Evolutionary conservation across 2,888 invertebrate genomes (phyloP).

Genomic region (Sepioteuthis lessoniana): DNA sequence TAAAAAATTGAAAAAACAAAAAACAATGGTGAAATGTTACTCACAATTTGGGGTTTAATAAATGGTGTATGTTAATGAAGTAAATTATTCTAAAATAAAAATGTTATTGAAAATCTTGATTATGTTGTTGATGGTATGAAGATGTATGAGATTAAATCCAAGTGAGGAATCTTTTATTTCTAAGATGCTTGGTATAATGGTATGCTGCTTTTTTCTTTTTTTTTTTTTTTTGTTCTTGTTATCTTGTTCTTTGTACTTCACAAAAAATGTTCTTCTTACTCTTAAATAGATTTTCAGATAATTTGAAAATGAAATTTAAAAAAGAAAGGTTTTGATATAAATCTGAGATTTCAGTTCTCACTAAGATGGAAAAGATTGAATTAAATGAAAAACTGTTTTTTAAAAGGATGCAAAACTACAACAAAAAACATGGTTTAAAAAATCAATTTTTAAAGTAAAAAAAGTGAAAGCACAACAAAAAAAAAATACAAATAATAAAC

Average conservation of each 20-base stretch:
- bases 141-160: background rate
- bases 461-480: background rate
- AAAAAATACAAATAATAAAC: background rate
- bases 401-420: background rate
- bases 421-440: background rate
- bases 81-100: conserved; percentile 21
- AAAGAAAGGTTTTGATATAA: background rate
- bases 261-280: background rate
- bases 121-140: conserved; percentile 33
- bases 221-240: conserved; percentile 23
- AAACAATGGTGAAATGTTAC: conserved; percentile 8
- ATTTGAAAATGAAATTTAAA: background rate
- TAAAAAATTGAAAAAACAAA: background rate
- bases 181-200: conserved; percentile 43
- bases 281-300: background rate
- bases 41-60: conserved; percentile 33
- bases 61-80: conserved; percentile 33
- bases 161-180: background rate
- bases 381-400: background rate
- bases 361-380: background rate
- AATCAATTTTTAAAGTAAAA: background rate
- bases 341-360: background rate
- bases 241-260: conserved; percentile 43
- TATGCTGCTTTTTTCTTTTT: conserved; percentile 35
- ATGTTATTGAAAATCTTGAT: background rate